phyloP scores from a whole-genome alignment of 2,113 vertebrate species.

The Picathartes gymnocephalus region DNA sequence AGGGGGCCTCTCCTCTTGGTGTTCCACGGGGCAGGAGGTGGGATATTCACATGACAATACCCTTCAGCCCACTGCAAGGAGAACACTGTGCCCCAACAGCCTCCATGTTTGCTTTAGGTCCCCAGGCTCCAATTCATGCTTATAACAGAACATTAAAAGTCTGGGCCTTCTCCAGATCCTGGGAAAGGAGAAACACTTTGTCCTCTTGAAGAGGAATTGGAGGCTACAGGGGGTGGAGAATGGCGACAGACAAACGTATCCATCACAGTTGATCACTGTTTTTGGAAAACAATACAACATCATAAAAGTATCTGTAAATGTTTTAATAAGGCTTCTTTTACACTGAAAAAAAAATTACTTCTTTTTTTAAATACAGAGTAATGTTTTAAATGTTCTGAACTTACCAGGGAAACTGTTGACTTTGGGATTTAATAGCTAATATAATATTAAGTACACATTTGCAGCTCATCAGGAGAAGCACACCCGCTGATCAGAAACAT shows the following conservation, averaged over 20 bases:
- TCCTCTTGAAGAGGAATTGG: neutral
- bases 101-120: neutral
- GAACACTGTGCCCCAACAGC: neutral
- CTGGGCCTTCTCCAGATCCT: neutral
- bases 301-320: neutral
- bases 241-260: neutral
- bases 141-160: neutral
- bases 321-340: conserved; percentile 30
- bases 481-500: conserved; percentile 41
- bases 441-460: conserved; percentile 59
- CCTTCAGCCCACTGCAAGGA: neutral
- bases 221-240: neutral
- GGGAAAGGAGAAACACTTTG: neutral
- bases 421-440: conserved; percentile 50
- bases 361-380: neutral
- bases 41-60: neutral
- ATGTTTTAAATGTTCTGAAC: conserved; percentile 42
- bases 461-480: conserved; percentile 34
- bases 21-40: neutral
- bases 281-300: conserved; percentile 3
- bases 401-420: conserved; percentile 54
- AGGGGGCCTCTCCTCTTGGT: neutral
- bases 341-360: neutral
- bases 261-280: neutral
- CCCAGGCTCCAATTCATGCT: neutral